These are phyloP conservation scores for Cylas formicarius DNA, from an alignment of 1,140 invertebrate genomes.

Conservation along the genomic window DNA sequence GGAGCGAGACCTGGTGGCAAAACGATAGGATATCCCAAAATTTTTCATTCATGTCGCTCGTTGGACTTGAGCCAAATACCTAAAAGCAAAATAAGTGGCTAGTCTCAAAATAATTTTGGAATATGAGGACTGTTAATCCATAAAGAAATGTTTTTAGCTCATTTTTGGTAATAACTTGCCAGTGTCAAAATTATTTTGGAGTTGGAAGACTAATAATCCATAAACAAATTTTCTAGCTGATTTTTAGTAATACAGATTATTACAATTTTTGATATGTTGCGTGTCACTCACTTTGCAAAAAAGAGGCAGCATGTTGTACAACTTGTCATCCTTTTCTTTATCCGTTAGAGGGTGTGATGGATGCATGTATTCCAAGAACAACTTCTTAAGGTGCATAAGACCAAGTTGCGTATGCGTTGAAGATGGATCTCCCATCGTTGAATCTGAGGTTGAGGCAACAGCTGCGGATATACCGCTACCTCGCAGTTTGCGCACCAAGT, in stretches of 20 bases:
- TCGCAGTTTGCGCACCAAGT: slow-evolving; percentile 78
- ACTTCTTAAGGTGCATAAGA: slow-evolving; percentile 90
- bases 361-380: slow-evolving; percentile 91
- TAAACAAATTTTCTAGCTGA: background rate
- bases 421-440: slow-evolving; percentile 49
- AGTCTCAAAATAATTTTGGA: no score
- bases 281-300: slow-evolving; percentile 85
- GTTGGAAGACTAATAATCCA: no score
- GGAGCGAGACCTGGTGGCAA: slow-evolving; percentile 86
- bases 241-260: background rate
- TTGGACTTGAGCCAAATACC: slow-evolving; percentile 86
- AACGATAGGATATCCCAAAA: slow-evolving; percentile 90
- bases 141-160: no score
- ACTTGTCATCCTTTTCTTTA: slow-evolving; percentile 82
- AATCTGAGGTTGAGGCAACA: slow-evolving; percentile 45
- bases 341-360: slow-evolving; percentile 72
- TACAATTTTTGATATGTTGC: slow-evolving; percentile 1
- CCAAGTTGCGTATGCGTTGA: slow-evolving; percentile 79
- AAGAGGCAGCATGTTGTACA: slow-evolving; percentile 96
- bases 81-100: slow-evolving; percentile 41
- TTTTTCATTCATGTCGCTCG: slow-evolving; percentile 90
- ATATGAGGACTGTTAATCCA: no score
- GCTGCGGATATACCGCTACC: slow-evolving; percentile 48
- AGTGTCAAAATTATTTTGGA: no score
- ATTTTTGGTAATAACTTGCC: no score